Evolutionary conservation across 2,888 invertebrate species (phyloP).

Genomic region (Alcis repandata): DNA sequence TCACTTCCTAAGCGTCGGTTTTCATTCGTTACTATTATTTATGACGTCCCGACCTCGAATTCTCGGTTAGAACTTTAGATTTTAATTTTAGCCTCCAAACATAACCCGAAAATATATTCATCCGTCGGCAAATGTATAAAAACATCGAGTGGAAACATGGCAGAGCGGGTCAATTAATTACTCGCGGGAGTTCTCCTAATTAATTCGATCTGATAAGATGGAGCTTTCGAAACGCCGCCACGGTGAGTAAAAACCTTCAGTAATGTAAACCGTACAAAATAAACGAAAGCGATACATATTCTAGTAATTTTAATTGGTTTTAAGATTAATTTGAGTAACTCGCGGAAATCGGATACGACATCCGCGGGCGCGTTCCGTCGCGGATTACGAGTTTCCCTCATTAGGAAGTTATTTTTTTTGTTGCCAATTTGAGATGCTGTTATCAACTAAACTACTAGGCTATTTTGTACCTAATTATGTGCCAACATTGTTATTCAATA

Average conservation of each 20-base stretch:
- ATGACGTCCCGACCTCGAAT: constrained; percentile 43
- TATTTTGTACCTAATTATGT: not conserved
- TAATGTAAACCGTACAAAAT: constrained; percentile 49
- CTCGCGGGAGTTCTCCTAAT: constrained; percentile 53
- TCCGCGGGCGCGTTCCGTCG: constrained; percentile 22
- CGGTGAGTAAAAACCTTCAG: constrained; percentile 60
- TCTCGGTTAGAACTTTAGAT: constrained; percentile 35
- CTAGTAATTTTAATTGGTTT: constrained; percentile 44
- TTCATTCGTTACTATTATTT: constrained; percentile 36
- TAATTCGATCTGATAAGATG: constrained; percentile 66
- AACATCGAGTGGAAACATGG: constrained; percentile 51
- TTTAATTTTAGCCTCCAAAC: constrained; percentile 44
- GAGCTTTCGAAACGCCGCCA: constrained; percentile 64
- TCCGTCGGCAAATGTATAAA: constrained; percentile 42
- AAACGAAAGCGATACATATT: constrained; percentile 46
- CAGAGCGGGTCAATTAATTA: constrained; percentile 55
- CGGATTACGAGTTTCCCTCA: constrained; percentile 30
- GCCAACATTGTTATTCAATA: not conserved
- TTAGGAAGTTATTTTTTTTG: constrained; percentile 32
- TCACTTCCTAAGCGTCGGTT: constrained; percentile 34
- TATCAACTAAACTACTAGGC: not conserved
- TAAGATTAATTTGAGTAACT: constrained; percentile 32
- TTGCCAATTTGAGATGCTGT: constrained; percentile 20
- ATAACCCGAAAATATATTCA: constrained; percentile 42
- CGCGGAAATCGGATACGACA: constrained; percentile 30